Base-by-base conservation (phyloP, 2,888 invertebrate species). In the Scaptomyza polygonia region DNA sequence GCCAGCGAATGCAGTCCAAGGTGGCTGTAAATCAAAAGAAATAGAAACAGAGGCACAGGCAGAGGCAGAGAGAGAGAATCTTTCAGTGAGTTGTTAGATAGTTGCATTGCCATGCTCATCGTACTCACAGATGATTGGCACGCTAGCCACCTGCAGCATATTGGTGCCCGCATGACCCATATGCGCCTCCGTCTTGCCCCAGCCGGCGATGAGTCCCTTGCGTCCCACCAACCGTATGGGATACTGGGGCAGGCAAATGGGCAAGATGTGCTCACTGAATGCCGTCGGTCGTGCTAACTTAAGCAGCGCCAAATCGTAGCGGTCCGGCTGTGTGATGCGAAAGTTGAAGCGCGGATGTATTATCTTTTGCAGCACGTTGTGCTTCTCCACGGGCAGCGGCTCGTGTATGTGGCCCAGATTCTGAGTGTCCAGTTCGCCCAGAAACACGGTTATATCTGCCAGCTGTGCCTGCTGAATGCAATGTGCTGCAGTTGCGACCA, bases 271-370 rank as follows among this genome's bases (percentile, higher is more conserved):
- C 57, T 89, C 91, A 32, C 91, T 91, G 55, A 90, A 92, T 0
- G 92, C 91, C 14, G 96, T 95, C 0, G 95, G 94, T 1, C 94
- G 93, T 9, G 95, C 93, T n/a, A 97, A 91, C 80, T 94, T 94
- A 25, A 97, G 92, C 0, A 97, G 91, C 0, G 96, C 96, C 64
- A 97, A 93, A 90, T 97, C 96, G 89, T 94, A 96, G 67, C 96
- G 93, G 87, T 97, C 97, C 0, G 96, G 96, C 84, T 97, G 97
- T 0, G 96, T 96, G 89, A 95, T 93, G 8, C 96, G 94, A 89
- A 95, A 97, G 88, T 95, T 94, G 90, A 97, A 97, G 29, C 94
- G 93, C 0, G 97, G 97, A 90, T 97, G 96, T 3, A 97, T 94
- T 59, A 96, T 94, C 89, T 96, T 95, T 80, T 95, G 94, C 59